A percentile compares a stretch with the other conserved stretches of the same genome.
phyloP scores from a whole-genome alignment of 2,888 invertebrate genomes.

The Ophonus ardosiacus region DNA sequence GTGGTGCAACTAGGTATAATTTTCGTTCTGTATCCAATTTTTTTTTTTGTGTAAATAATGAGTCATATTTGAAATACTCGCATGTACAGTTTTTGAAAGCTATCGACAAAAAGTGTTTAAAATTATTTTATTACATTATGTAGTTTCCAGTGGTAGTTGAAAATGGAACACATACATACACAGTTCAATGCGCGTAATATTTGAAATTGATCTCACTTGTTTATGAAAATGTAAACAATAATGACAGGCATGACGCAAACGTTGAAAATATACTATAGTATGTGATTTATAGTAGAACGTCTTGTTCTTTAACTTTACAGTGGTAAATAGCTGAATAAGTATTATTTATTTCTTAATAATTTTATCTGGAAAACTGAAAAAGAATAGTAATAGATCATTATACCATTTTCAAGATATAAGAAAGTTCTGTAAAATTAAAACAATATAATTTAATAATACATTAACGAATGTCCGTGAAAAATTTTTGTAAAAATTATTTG shows the following conservation, averaged over 20 bases:
- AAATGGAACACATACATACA: not conserved
- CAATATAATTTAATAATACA: too few relatives aligned
- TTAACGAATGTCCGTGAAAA: too few relatives aligned
- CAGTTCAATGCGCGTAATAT: not conserved
- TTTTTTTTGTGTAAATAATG: too few relatives aligned
- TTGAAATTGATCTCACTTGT: not conserved
- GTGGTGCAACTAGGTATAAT: too few relatives aligned
- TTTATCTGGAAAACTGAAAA: not conserved
- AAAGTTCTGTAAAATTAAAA: too few relatives aligned
- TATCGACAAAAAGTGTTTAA: not conserved
- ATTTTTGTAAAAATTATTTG: too few relatives aligned
- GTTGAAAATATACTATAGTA: not conserved
- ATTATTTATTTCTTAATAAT: not conserved
- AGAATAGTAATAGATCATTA: too few relatives aligned
- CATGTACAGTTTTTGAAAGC: not conserved
- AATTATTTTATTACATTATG: not conserved
- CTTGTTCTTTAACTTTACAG: not conserved
- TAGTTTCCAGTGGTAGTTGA: not conserved
- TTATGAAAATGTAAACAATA: slow-evolving; percentile 14
- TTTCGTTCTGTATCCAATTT: too few relatives aligned
- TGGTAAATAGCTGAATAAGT: not conserved
- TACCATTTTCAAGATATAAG: too few relatives aligned
- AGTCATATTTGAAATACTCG: too few relatives aligned
- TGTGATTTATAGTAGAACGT: not conserved
- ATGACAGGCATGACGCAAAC: not conserved